Evolutionary conservation across 2,888 invertebrate species (phyloP).

Genomic region (Ectropis crepuscularia): DNA sequence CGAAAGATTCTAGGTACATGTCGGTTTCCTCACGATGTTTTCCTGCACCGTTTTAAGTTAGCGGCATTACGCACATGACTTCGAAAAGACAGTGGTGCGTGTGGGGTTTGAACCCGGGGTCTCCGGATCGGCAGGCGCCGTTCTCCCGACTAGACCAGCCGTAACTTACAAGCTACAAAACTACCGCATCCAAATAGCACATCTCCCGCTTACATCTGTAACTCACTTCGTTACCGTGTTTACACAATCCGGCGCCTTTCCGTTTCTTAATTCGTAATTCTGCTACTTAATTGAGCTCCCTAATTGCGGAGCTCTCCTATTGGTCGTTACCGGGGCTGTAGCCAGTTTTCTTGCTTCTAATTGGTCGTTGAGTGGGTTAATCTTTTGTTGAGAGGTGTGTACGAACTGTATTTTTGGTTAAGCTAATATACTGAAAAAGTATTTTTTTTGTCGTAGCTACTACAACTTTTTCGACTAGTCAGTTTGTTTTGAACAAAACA

Average conservation of each 20-base stretch:
- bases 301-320: slow-evolving; percentile 41
- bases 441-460: not conserved
- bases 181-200: slow-evolving; percentile 41
- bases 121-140: too few relatives aligned
- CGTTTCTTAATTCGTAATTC: slow-evolving; percentile 72
- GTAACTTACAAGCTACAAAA: slow-evolving; percentile 24
- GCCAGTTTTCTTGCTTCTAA: slow-evolving; percentile 21
- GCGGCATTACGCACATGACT: too few relatives aligned
- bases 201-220: slow-evolving; percentile 3
- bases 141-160: too few relatives aligned
- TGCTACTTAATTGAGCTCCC: slow-evolving; percentile 66
- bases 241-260: slow-evolving; percentile 65
- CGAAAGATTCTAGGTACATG: too few relatives aligned
- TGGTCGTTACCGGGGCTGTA: slow-evolving; percentile 18
- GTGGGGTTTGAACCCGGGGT: too few relatives aligned
- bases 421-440: not conserved
- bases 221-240: slow-evolving; percentile 72
- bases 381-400: slow-evolving; percentile 4
- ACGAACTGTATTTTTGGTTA: too few relatives aligned
- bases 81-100: too few relatives aligned
- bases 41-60: too few relatives aligned
- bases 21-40: too few relatives aligned
- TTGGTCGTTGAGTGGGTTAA: slow-evolving; percentile 7
- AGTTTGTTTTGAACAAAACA: not conserved
- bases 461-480: not conserved